phyloP scores from a whole-genome alignment of 2,113 vertebrate species.

The Pimephales promelas region DNA sequence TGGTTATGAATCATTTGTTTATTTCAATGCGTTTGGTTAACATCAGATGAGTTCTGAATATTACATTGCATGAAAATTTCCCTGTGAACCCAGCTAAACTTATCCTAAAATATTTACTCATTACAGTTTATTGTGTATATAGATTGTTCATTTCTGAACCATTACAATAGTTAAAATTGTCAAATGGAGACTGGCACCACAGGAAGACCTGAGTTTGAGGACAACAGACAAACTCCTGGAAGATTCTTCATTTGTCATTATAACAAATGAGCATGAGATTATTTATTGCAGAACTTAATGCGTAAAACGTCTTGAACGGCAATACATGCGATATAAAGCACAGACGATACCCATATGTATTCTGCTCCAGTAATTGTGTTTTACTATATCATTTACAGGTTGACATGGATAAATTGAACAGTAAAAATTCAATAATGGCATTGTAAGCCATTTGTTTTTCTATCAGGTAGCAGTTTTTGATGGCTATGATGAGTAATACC shows the following conservation, averaged over 20 bases:
- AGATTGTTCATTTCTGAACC: neutral
- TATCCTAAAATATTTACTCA: neutral
- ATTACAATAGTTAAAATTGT: neutral
- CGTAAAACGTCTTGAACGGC: neutral
- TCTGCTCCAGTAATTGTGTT: neutral
- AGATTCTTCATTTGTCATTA: neutral
- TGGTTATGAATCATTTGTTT: neutral
- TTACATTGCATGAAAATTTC: constrained; percentile 20
- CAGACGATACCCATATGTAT: neutral
- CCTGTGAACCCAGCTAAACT: neutral
- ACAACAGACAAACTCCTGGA: neutral
- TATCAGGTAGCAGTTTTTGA: neutral
- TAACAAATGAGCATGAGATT: neutral
- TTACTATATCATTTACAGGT: neutral
- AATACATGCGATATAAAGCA: constrained; percentile 33
- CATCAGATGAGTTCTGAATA: neutral
- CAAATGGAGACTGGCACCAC: neutral
- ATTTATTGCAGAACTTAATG: constrained; percentile 10
- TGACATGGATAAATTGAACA: neutral
- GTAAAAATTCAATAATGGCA: neutral
- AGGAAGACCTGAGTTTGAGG: constrained; percentile 9
- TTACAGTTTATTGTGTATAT: neutral
- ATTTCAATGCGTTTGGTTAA: neutral
- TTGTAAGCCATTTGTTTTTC: neutral
- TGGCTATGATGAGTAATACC: neutral